Evolutionary conservation across 2,888 invertebrate genomes (phyloP).

Genomic region (Eilema depressum): DNA sequence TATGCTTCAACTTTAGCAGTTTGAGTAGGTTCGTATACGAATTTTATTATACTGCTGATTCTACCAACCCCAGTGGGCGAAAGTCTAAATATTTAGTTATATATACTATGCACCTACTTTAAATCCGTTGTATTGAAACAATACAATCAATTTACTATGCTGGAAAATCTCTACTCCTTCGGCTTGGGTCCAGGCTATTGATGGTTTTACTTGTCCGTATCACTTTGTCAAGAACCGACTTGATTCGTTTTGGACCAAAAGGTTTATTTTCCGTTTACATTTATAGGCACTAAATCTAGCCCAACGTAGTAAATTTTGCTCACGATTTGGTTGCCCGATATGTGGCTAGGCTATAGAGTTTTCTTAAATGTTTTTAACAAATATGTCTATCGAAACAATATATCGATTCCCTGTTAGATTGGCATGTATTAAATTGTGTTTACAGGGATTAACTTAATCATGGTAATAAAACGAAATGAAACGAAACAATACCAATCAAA

Average conservation of each 20-base stretch:
- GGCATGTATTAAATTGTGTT: not conserved
- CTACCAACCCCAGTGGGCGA: too few species aligned
- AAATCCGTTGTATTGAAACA: not conserved
- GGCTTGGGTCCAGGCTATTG: slow-evolving; percentile 31
- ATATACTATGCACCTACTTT: not conserved
- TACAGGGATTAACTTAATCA: not conserved
- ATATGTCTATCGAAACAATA: not conserved
- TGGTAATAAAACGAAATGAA: not conserved
- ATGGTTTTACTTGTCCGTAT: slow-evolving; percentile 43
- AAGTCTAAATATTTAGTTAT: not conserved
- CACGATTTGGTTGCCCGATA: slow-evolving; percentile 32
- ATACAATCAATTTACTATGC: not conserved
- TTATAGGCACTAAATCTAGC: slow-evolving; percentile 44
- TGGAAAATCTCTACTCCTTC: slow-evolving; percentile 28
- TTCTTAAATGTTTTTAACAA: slow-evolving; percentile 24
- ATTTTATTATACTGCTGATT: not conserved
- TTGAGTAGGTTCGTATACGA: not conserved
- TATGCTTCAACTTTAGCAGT: not conserved
- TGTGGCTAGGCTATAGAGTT: slow-evolving; percentile 24
- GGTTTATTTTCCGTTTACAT: slow-evolving; percentile 47
- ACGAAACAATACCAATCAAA: not conserved
- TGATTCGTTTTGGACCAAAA: slow-evolving; percentile 33
- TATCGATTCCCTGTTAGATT: not conserved
- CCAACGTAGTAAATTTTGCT: slow-evolving; percentile 44
- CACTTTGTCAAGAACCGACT: slow-evolving; percentile 35